Conservation (phyloP, 2,113 vertebrate genomes). For the Tragelaphus strepsiceros region DNA sequence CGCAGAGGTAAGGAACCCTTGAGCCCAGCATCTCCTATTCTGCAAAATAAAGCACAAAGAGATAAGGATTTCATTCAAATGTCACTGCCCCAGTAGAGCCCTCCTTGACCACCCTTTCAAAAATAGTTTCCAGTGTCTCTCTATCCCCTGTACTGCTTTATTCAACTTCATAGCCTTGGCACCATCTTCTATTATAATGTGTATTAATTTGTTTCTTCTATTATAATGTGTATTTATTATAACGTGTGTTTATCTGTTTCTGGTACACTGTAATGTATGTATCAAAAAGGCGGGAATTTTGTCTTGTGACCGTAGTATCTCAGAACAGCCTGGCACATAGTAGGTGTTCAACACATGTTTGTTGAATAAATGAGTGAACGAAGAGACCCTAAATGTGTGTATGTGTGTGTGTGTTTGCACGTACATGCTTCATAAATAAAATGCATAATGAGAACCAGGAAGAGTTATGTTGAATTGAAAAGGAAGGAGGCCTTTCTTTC, state of each 20-base stretch:
- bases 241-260: neutral
- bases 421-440: neutral
- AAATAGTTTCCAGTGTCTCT: neutral
- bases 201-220: neutral
- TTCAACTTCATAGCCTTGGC: neutral
- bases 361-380: neutral
- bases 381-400: neutral
- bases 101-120: neutral
- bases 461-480: neutral
- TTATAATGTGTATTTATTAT: neutral
- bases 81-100: neutral
- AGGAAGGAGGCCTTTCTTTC: neutral
- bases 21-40: neutral
- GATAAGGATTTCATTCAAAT: neutral
- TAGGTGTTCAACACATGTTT: neutral
- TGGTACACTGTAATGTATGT: neutral
- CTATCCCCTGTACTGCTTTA: too few species aligned
- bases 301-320: neutral
- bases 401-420: too few species aligned
- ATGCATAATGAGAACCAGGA: neutral
- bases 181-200: neutral
- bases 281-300: neutral
- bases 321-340: neutral
- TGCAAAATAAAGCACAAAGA: neutral
- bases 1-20: rapidly evolving